Evolutionary conservation across 2,888 invertebrate genomes (phyloP).

Genomic region (Rotaria magnacalcarata): DNA sequence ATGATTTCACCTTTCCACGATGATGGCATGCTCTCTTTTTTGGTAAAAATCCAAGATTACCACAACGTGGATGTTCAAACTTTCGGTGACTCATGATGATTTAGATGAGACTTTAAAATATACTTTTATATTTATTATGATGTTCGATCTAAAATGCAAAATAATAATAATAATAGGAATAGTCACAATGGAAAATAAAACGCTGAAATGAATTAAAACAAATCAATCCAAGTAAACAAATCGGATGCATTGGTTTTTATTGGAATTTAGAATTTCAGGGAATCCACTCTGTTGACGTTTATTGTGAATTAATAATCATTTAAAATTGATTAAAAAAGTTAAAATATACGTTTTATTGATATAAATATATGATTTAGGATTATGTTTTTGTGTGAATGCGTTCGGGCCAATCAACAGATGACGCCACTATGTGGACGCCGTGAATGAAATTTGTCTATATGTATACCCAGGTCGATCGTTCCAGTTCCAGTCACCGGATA

Average conservation of each 20-base stretch:
- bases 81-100: slow-evolving; percentile 82
- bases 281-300: neutral
- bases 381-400: neutral
- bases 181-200: neutral
- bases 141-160: neutral
- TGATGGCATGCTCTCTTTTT: slow-evolving; percentile 92
- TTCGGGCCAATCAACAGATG: neutral
- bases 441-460: too few species aligned
- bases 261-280: neutral
- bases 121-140: neutral
- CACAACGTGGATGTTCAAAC: slow-evolving; percentile 98
- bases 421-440: neutral
- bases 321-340: neutral
- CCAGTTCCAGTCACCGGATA: too few species aligned
- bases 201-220: neutral
- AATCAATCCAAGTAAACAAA: slow-evolving; percentile 10
- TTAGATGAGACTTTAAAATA: neutral
- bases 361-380: neutral
- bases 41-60: slow-evolving; percentile 98
- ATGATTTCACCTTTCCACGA: slow-evolving; percentile 98
- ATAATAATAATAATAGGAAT: too few species aligned
- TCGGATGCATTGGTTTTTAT: neutral
- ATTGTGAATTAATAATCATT: neutral
- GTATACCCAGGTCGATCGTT: too few species aligned
- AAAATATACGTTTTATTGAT: neutral